Base-by-base conservation (phyloP, 2,888 invertebrate genomes). In the Maniola hyperantus region DNA sequence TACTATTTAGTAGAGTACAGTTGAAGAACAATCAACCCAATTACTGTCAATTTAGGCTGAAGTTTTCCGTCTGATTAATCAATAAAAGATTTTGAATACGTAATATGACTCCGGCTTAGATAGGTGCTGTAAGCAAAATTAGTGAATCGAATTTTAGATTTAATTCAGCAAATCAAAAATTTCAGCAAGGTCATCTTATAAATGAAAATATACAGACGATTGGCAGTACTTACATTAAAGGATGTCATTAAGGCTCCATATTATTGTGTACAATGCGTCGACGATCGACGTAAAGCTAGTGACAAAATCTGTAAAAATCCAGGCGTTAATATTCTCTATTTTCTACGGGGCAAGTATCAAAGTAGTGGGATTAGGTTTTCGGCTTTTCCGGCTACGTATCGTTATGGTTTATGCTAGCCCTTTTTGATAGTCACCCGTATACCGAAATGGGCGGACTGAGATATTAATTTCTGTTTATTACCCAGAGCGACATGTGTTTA, bases 381-480 rank as follows among this genome's bases (percentile, higher is more conserved):
- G 59, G 39, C 20, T 65, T 59, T 44, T 71, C 64, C 54, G 67
- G 48, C 51, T 48, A 46, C 57, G 46, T 53, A 62, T 46, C 58
- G 65, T 70, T 67, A 68, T 70, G 69, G 70, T 65, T 70, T 69
- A 69, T 68, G 66, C 67, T 68, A 68, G 70, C 68, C 73, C 70
- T 71, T 73, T 71, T 73, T 72, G 73, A 73, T 73, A 71, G 71
- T 71, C 67, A 65, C 55, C 64, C 67, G 64, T 70, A 70, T 70
- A 70, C 69, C 62, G 67, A 65, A 70, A 70, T 65, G 69, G 67
- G 64, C 71, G 72, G 64, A 60, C 62, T 63, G 63, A 63, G 63
- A 63, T 63, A 63, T 63, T 89, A 90, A 89, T 89, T 84, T 85
- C 83, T 83, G 79, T 88, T 87, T 89, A 89, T 85, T 84, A 84